A percentile compares a stretch with the other conserved stretches of the same genome.
Evolutionary conservation across 2,797 vertebrate species (phyloP).

Genomic region (Halcyon leucocephala): DNA sequence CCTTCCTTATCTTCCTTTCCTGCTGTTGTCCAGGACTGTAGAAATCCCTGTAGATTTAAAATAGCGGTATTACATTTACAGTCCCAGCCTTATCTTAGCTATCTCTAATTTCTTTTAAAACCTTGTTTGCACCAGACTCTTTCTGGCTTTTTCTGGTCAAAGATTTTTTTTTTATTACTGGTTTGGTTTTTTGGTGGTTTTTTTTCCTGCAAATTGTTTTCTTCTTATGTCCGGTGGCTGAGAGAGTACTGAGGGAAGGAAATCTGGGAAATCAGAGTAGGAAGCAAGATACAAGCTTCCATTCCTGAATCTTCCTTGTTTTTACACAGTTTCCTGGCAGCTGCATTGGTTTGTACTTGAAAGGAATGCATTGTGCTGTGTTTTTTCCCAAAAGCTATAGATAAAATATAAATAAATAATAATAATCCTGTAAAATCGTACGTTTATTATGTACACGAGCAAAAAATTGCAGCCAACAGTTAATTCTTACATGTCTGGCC

Average conservation of each 20-base stretch:
- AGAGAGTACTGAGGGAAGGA: conserved; percentile 31
- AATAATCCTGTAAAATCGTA: not conserved
- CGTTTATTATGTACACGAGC: not conserved
- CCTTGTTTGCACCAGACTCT: not conserved
- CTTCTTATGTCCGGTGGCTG: conserved; percentile 16
- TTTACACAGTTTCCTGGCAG: conserved; percentile 52
- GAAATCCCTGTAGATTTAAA: not conserved
- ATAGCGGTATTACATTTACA: not conserved
- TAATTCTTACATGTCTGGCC: not conserved
- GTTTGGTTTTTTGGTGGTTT: not conserved
- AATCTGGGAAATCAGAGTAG: conserved; percentile 54
- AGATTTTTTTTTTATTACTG: not conserved
- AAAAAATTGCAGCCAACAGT: not conserved
- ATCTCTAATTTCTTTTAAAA: not conserved
- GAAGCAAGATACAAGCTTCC: conserved; percentile 46
- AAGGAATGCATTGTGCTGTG: conserved; percentile 32
- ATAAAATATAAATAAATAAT: not conserved
- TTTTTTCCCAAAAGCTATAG: not conserved
- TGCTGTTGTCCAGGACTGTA: not conserved
- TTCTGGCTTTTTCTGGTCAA: not conserved
- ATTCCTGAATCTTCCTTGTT: conserved; percentile 41
- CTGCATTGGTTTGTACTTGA: not conserved
- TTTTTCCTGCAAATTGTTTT: not conserved
- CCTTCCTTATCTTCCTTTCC: not conserved
- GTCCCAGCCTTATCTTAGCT: not conserved